Base-by-base conservation (phyloP, 2,888 invertebrate species). In the Bhutanitis thaidina region DNA sequence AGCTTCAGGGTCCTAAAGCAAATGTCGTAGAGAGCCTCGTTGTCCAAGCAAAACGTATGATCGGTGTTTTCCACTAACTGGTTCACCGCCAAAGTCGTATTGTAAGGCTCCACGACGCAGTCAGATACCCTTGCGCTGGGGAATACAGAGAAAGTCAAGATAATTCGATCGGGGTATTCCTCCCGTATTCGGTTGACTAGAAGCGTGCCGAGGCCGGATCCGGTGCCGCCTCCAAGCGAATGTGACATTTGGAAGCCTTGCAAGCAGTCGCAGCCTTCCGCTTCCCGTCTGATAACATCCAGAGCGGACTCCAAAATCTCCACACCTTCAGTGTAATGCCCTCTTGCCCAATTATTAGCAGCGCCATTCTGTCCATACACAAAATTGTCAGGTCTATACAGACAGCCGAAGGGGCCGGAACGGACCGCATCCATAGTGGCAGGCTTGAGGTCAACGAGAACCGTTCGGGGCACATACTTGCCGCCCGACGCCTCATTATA, bases 301-400 rank as follows among this genome's bases (percentile, higher is more conserved):
- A 96, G 80, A 0, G 94, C 93, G 13, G 97, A 93, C 80, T 96
- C 98, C 44, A 93, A 94, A 68, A 94, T 91, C 83, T 94, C 97
- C 49, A 92, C 96, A n/a, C 97, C 97, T 84, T 97, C 97, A 14
- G 97, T 97, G 84, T 97, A 97, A 71, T 97, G 96, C n/a, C 97
- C 90, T 55, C 83, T 69, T n/a, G 90, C 85, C 90, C 90, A 90
- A 74, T 90, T 90, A 61, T 90, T 89, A 12, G 80, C 84, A 35
- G 84, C 90, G 15, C 88, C 71, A 39, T 76, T 77, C 49, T 85
- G 82, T 7, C 93, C 95, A 64, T 95, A 96, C 2, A 97, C 95
- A 75, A 96, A 97, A 85, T 96, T 97, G 78, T 97, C 96, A 8
- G 97, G 97, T 48, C 96, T 91, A 90, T 95, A 97, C 46, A 97